Conservation (phyloP, 2,113 vertebrate genomes). For the Xenopus laevis region DNA sequence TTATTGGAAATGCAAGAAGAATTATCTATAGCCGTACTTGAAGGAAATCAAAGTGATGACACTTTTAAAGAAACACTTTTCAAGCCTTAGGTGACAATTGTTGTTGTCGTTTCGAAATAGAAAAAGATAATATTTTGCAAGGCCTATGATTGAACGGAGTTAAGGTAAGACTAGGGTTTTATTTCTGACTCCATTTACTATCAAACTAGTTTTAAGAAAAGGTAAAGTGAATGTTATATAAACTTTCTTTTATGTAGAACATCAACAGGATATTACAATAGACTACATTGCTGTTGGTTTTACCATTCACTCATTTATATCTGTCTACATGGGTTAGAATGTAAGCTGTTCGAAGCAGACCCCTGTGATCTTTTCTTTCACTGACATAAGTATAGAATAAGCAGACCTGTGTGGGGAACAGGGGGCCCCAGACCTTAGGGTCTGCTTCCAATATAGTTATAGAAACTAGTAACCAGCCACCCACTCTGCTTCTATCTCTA, state of each 20-base stretch:
- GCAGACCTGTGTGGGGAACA: too few relatives aligned
- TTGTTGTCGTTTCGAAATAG: slow-evolving; percentile 59
- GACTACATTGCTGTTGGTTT: too few relatives aligned
- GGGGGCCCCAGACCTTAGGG: too few relatives aligned
- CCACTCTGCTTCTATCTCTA: too few relatives aligned
- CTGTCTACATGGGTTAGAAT: too few relatives aligned
- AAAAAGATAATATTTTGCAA: slow-evolving; percentile 51
- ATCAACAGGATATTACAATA: too few relatives aligned
- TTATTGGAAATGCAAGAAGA: slow-evolving; percentile 68
- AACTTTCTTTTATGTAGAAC: not conserved
- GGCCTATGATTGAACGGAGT: slow-evolving; percentile 44
- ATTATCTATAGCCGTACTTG: slow-evolving; percentile 66
- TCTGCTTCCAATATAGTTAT: too few relatives aligned
- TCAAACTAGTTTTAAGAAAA: slow-evolving; percentile 17
- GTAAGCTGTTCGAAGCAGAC: too few relatives aligned
- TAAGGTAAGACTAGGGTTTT: slow-evolving; percentile 36
- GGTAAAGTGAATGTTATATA: not conserved
- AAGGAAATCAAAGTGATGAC: slow-evolving; percentile 59
- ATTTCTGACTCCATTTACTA: slow-evolving; percentile 44
- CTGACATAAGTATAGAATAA: too few relatives aligned
- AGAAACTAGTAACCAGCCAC: too few relatives aligned
- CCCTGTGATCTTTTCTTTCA: too few relatives aligned
- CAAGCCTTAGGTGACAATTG: slow-evolving; percentile 63
- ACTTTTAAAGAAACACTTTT: slow-evolving; percentile 57
- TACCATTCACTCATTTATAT: too few relatives aligned